A percentile compares a stretch with the other conserved stretches of the same genome.
phyloP scores from a whole-genome alignment of 1,140 invertebrate species.

The Drosophila ercepeae region DNA sequence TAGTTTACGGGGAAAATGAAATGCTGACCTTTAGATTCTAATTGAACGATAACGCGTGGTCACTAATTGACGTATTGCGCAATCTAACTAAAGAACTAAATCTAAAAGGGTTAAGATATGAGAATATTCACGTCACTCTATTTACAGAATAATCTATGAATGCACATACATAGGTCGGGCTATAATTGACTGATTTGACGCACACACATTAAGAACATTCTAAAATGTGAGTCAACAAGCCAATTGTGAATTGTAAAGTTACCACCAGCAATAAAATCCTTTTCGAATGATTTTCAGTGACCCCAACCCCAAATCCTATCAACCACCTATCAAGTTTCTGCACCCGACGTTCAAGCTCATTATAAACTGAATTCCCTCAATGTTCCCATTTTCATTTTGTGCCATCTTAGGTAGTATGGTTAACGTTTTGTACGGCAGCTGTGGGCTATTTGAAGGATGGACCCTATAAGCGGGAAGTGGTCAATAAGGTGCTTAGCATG shows the following conservation, averaged over 20 bases:
- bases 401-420: constrained; percentile 90
- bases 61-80: not conserved
- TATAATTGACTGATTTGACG: constrained; percentile 1
- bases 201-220: not conserved
- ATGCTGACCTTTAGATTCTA: constrained; percentile 12
- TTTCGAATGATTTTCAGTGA: not conserved
- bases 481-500: constrained; percentile 91
- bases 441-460: constrained; percentile 93
- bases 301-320: not conserved
- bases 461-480: constrained; percentile 89
- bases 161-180: constrained; percentile 2
- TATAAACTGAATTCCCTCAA: constrained; percentile 9
- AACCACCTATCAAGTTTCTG: not conserved
- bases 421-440: constrained; percentile 92
- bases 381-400: constrained; percentile 47
- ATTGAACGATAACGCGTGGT: not conserved
- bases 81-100: not conserved
- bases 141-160: constrained; percentile 11
- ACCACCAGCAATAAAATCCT: not conserved
- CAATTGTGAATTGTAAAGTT: not conserved
- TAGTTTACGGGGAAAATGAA: not conserved
- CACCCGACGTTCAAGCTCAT: constrained; percentile 3
- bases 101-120: not conserved
- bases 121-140: constrained; percentile 2
- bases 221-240: constrained; percentile 7